Evolutionary conservation across 2,888 invertebrate species (phyloP).

Genomic region (Drosophila gaucha): DNA sequence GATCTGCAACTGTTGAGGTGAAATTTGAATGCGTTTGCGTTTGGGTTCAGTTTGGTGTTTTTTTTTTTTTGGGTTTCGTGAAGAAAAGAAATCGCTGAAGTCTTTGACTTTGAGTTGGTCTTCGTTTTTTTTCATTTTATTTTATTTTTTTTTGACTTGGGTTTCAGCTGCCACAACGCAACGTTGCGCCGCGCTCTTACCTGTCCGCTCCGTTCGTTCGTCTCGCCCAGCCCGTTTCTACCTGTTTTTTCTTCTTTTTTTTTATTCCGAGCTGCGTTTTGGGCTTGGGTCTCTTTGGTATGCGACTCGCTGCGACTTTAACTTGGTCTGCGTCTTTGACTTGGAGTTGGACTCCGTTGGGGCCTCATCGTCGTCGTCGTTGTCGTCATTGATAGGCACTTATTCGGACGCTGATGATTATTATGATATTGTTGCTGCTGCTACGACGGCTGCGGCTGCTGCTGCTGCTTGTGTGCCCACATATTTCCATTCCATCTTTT

Average conservation of each 20-base stretch:
- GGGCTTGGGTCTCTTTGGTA: constrained; percentile 65
- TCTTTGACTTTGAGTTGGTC: constrained; percentile 32
- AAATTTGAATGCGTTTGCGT: constrained; percentile 59
- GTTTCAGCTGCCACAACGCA: constrained; percentile 48
- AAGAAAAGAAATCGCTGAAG: constrained; percentile 56
- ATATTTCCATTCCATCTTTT: constrained; percentile 53
- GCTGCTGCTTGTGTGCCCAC: constrained; percentile 44
- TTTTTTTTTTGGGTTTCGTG: constrained; percentile 15
- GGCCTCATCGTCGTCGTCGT: constrained; percentile 49
- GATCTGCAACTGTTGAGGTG: constrained; percentile 50
- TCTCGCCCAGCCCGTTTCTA: constrained; percentile 30
- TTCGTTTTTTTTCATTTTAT: constrained; percentile 2
- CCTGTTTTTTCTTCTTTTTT: constrained; percentile 45
- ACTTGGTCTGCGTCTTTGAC: constrained; percentile 46
- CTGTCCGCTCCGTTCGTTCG: constrained; percentile 16
- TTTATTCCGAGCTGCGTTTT: constrained; percentile 62
- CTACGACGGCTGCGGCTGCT: constrained; percentile 30
- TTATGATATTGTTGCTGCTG: constrained; percentile 70
- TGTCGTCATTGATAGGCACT: constrained; percentile 80
- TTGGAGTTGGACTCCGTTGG: constrained; percentile 55
- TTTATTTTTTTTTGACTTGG: constrained; percentile 29
- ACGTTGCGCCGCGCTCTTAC: constrained; percentile 23
- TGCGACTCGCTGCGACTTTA: constrained; percentile 51
- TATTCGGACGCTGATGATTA: constrained; percentile 74
- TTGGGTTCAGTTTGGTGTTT: constrained; percentile 13